These are phyloP conservation scores for Temnothorax longispinosus DNA, from an alignment of 1,140 invertebrate genomes.

Conservation along the genomic window DNA sequence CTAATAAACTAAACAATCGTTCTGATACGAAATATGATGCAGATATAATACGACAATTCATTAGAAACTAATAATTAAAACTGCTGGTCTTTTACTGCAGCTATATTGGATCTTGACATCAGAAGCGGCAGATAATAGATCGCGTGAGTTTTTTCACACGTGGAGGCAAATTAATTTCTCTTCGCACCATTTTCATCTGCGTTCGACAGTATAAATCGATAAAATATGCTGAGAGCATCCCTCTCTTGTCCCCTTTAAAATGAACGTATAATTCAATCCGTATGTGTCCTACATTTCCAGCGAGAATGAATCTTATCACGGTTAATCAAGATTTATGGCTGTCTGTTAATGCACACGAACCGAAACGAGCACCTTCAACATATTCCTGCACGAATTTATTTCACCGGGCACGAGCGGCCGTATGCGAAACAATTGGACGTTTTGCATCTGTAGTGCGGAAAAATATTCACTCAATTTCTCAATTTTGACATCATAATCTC, in stretches of 20 bases:
- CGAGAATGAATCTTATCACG: constrained; percentile 26
- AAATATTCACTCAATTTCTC: background rate
- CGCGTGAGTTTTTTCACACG: background rate
- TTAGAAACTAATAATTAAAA: constrained; percentile 7
- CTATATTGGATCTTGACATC: background rate
- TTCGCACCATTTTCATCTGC: background rate
- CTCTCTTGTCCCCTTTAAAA: constrained; percentile 1
- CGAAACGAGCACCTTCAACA: background rate
- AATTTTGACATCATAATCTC: background rate
- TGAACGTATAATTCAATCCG: constrained; percentile 25
- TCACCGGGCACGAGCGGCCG: background rate
- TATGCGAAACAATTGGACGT: background rate
- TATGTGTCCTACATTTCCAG: constrained; percentile 26
- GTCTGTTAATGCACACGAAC: constrained; percentile 3
- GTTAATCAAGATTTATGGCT: constrained; percentile 27
- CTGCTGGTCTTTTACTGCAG: background rate
- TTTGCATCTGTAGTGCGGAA: background rate
- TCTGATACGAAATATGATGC: background rate
- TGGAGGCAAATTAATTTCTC: background rate
- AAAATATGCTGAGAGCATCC: constrained; percentile 23
- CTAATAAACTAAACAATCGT: background rate
- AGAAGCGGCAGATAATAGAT: background rate
- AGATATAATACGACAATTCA: background rate
- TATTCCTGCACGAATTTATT: background rate
- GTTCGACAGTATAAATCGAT: background rate